Evolutionary conservation across 2,888 invertebrate genomes (phyloP).

Genomic region (Melanchra persicariae): DNA sequence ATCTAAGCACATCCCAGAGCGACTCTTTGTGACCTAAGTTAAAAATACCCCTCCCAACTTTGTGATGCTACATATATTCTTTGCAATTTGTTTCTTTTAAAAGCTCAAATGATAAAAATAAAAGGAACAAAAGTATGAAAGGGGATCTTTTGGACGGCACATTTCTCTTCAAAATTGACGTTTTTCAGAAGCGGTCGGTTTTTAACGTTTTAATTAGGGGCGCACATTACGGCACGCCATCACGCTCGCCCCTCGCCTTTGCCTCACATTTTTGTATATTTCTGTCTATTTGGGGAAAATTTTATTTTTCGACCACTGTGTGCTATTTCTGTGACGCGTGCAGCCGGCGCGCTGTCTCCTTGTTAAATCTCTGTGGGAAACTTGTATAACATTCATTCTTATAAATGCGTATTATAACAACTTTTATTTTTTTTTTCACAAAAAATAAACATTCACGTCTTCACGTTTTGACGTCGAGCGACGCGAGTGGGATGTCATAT

Average conservation of each 20-base stretch:
- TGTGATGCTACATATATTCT: conserved; percentile 75
- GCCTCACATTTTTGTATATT: conserved; percentile 90
- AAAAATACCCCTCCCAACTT: conserved; percentile 58
- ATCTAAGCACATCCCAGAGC: conserved; percentile 24
- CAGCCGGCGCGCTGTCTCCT: conserved; percentile 86
- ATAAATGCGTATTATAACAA: conserved; percentile 66
- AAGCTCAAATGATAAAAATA: conserved; percentile 85
- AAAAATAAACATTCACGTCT: conserved; percentile 26
- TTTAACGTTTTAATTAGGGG: conserved; percentile 91
- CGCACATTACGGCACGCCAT: conserved; percentile 90
- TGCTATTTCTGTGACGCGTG: conserved; percentile 89
- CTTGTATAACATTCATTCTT: conserved; percentile 77
- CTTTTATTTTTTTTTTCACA: conserved; percentile 62
- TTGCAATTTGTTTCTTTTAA: conserved; percentile 79
- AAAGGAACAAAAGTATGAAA: conserved; percentile 85
- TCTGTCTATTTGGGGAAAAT: conserved; percentile 90
- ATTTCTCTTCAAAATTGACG: conserved; percentile 90
- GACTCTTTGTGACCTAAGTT: conserved; percentile 52
- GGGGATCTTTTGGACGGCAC: conserved; percentile 88
- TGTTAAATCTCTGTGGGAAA: conserved; percentile 90
- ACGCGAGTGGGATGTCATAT: conserved; percentile 51
- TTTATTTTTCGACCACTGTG: conserved; percentile 90
- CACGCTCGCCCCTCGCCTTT: conserved; percentile 89
- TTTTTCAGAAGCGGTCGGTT: conserved; percentile 90
- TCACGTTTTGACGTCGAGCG: conserved; percentile 24